A percentile compares a stretch with the other conserved stretches of the same genome.
Evolutionary conservation across 2,888 invertebrate species (phyloP).

Genomic region (Chymomyza caudatula): DNA sequence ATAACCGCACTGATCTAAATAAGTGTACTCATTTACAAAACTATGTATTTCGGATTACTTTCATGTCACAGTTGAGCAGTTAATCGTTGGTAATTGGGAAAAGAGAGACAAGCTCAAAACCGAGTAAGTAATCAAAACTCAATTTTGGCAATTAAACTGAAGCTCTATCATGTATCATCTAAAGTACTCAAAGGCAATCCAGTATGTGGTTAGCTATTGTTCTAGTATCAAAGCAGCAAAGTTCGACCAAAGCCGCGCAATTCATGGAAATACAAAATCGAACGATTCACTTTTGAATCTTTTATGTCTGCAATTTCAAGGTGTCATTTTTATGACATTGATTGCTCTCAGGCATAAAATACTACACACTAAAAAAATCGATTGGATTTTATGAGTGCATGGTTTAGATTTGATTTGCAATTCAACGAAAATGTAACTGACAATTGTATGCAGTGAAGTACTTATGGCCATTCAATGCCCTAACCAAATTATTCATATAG

Average conservation of each 20-base stretch:
- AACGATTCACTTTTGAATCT: neutral
- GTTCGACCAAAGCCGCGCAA: neutral
- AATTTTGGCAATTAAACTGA: neutral
- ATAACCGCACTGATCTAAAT: no score
- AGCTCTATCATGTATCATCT: neutral
- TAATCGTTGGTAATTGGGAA: no score
- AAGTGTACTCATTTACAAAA: neutral
- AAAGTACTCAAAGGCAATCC: neutral
- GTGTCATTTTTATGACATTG: slow-evolving; percentile 31
- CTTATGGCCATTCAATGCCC: neutral
- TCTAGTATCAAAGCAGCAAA: neutral
- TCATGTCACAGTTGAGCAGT: neutral
- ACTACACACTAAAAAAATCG: slow-evolving; percentile 35
- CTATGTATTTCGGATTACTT: neutral
- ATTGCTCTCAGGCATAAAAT: slow-evolving; percentile 32
- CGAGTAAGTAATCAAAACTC: neutral
- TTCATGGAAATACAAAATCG: neutral
- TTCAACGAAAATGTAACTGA: no score
- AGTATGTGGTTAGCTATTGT: neutral
- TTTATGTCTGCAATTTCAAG: neutral
- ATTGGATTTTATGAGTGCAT: slow-evolving; percentile 13
- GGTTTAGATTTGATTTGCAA: neutral
- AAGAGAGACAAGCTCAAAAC: neutral
- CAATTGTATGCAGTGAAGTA: no score
- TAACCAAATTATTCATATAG: no score